These are phyloP conservation scores for Zootermopsis nevadensis DNA, from an alignment of 2,888 invertebrate genomes.

Conservation along the genomic window DNA sequence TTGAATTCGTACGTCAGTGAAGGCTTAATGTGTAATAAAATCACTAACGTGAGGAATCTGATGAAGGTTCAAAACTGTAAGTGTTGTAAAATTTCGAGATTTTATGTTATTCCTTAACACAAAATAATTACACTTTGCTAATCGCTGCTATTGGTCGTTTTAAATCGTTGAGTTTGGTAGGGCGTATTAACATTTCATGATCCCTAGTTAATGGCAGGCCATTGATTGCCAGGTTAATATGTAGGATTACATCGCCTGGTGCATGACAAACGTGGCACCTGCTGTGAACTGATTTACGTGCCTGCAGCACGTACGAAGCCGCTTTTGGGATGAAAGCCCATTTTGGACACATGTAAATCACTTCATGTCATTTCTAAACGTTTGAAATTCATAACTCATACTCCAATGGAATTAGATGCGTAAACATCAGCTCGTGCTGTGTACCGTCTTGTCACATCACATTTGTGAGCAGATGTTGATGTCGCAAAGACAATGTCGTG, in stretches of 20 bases:
- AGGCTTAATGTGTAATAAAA: too few species aligned
- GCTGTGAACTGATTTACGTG: background rate
- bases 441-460: background rate
- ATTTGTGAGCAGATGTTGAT: background rate
- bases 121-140: background rate
- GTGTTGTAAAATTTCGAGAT: too few species aligned
- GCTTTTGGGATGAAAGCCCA: background rate
- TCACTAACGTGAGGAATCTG: too few species aligned
- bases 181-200: background rate
- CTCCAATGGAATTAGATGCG: background rate
- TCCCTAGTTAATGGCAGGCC: conserved; percentile 31
- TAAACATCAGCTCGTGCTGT: background rate
- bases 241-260: conserved; percentile 16
- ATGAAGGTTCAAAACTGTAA: too few species aligned
- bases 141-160: background rate
- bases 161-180: background rate
- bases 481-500: too few species aligned
- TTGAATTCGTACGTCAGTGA: too few species aligned
- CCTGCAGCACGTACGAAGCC: background rate
- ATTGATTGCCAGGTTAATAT: conserved; percentile 36
- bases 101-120: background rate
- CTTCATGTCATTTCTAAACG: conserved; percentile 1
- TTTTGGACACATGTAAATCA: background rate
- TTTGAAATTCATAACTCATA: background rate
- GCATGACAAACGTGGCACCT: background rate